phyloP scores from a whole-genome alignment of 2,113 vertebrate species.

The Gasterosteus aculeatus region DNA sequence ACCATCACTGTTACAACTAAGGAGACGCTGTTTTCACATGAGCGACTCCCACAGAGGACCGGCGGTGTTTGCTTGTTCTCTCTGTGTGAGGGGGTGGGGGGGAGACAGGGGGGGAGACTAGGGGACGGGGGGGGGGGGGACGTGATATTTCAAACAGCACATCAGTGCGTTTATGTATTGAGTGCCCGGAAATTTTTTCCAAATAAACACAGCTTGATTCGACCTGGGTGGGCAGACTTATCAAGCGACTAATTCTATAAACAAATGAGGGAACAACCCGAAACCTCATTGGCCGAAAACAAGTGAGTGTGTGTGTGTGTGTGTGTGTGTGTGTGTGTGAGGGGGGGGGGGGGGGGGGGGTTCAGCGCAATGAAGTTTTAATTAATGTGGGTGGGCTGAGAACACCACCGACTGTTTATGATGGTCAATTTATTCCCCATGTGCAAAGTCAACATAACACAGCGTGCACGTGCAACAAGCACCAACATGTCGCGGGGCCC shows the following conservation, averaged over 20 bases:
- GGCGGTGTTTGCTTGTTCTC: constrained; percentile 87
- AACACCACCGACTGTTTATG: constrained; percentile 95
- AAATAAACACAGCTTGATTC: constrained; percentile 99
- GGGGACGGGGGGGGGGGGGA: constrained; percentile 82
- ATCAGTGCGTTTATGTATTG: constrained; percentile 99
- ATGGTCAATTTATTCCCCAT: constrained; percentile 99
- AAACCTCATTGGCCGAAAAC: constrained; percentile 88
- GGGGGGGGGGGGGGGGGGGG: no score
- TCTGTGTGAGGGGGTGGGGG: constrained; percentile 88
- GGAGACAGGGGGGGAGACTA: no score
- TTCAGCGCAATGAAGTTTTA: constrained; percentile 93
- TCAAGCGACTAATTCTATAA: constrained; percentile 99
- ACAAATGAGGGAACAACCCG: constrained; percentile 94
- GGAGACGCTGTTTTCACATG: constrained; percentile 72
- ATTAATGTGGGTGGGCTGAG: constrained; percentile 99
- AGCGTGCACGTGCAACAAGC: constrained; percentile 94
- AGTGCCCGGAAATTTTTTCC: constrained; percentile 99
- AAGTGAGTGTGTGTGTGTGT: constrained; percentile 38
- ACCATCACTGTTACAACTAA: constrained; percentile 13
- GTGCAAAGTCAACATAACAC: constrained; percentile 98
- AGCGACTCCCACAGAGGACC: constrained; percentile 66
- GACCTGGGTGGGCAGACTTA: constrained; percentile 99
- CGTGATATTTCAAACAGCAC: constrained; percentile 99
- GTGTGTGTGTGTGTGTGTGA: constrained; percentile 37
- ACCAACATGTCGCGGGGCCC: constrained; percentile 87